Percentiles rank a stretch among this genome's conserved stretches.
phyloP scores from a whole-genome alignment of 2,113 vertebrate genomes.

The Desmodus rotundus region DNA sequence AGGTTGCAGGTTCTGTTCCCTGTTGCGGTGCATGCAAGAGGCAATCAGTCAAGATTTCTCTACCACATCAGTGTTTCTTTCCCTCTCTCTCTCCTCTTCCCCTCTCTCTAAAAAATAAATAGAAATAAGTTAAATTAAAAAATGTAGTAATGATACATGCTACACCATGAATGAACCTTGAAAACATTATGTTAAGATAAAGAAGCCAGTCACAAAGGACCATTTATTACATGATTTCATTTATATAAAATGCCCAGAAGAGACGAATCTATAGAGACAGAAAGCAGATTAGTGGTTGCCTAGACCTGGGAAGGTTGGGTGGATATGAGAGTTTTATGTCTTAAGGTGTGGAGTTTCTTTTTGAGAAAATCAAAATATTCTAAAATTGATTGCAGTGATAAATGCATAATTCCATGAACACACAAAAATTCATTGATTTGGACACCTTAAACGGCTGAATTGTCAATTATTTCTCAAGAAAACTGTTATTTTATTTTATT shows the following conservation, averaged over 20 bases:
- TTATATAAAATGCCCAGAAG: neutral
- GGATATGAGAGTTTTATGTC: neutral
- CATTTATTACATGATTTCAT: neutral
- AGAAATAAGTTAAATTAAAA: neutral
- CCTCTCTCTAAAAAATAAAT: too few species aligned
- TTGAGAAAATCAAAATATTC: constrained; percentile 31
- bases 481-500: neutral
- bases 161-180: neutral
- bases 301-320: neutral
- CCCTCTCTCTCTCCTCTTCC: too few species aligned
- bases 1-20: too few species aligned
- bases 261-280: neutral
- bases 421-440: neutral
- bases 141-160: neutral
- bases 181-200: constrained; percentile 22
- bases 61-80: too few species aligned
- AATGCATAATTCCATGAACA: neutral
- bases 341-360: neutral
- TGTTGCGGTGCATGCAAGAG: too few species aligned
- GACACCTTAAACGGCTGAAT: neutral
- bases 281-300: neutral
- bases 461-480: neutral
- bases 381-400: neutral
- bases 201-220: neutral
- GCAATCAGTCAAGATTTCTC: too few species aligned